Evolutionary conservation across 2,797 vertebrate species (phyloP).

Genomic region (Periophthalmus magnuspinnatus): DNA sequence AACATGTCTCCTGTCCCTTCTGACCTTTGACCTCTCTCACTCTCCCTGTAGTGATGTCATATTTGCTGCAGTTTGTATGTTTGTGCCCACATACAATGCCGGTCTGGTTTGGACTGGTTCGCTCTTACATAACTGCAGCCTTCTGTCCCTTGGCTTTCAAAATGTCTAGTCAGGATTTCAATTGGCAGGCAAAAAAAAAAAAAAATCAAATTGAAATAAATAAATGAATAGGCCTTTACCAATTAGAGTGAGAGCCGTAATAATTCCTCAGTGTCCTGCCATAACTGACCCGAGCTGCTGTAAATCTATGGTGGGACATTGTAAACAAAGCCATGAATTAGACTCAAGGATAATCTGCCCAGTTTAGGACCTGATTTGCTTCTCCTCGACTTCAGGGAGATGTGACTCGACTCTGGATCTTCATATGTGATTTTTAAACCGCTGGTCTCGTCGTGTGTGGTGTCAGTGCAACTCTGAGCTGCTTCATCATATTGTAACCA

Average conservation of each 20-base stretch:
- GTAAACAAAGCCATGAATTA: not conserved
- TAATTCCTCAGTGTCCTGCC: not conserved
- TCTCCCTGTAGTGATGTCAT: not conserved
- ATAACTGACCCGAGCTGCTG: not conserved
- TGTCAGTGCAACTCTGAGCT: too few species aligned
- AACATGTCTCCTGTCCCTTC: not conserved
- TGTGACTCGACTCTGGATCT: too few species aligned
- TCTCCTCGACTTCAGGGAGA: too few species aligned
- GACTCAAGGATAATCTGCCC: not conserved
- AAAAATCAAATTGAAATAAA: too few species aligned
- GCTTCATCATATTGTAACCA: too few species aligned
- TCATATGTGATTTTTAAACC: too few species aligned
- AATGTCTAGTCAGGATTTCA: not conserved
- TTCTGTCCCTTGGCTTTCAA: not conserved
- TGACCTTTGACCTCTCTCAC: not conserved
- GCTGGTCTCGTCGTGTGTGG: too few species aligned
- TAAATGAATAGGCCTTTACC: too few species aligned
- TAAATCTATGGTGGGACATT: not conserved
- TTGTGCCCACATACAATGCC: too few species aligned
- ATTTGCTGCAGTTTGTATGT: not conserved
- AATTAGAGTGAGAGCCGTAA: not conserved
- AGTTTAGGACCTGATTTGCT: too few species aligned
- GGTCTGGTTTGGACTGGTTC: constrained; percentile 4
- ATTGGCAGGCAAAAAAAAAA: not conserved
- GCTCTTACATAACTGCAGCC: not conserved